Evolutionary conservation across 2,888 invertebrate genomes (phyloP), one percentile per base, ranked within the genome.

Genomic region (Sicus ferrugineus): DNA sequence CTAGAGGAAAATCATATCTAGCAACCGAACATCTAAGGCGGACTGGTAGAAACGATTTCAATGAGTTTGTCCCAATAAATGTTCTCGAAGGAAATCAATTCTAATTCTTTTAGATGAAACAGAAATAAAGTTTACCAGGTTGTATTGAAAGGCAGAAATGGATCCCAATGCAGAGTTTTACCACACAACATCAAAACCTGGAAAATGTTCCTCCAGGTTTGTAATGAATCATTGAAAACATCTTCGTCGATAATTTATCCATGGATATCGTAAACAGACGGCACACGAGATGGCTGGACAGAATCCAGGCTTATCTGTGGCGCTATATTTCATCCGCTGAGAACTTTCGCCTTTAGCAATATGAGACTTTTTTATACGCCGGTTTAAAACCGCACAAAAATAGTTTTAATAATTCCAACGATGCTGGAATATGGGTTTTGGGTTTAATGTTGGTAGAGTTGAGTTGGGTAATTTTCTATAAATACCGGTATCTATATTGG

Each of bases 131-230:
- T 66, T 59, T 69, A 80, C 83, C 90, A 88, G 76, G 88, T 89
- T 74, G 89, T 89, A 73, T 87, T 88, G 77, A 92, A 92, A 67
- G 88, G 89, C 48, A 92, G 85, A 83, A 89, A 92, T 5, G 90
- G 85, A 75, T 95, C 94, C 96, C 96, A 96, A 28, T 90, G 90
- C 63, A 95, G 87, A 81, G 95, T 93, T 75, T 89, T 89, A 0
- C 94, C 94, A 74, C 93, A 89, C 69, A 93, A 87, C 81, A 93
- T 91, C 26, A 95, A 86, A 9, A 95, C 90, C 76, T 90, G 89
- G 84, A 93, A 94, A 42, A 96, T 88, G 78, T 91, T 91, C 71
- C 90, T 90, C 96, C 96, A 96, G 9, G 92, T 92, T 77, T 94
- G 91, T 73, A 88, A 87, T 64, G 92, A 90, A 78, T 91, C 90